Base-by-base conservation (phyloP, 2,797 vertebrate species). In the Paedocypris micromegethes region DNA sequence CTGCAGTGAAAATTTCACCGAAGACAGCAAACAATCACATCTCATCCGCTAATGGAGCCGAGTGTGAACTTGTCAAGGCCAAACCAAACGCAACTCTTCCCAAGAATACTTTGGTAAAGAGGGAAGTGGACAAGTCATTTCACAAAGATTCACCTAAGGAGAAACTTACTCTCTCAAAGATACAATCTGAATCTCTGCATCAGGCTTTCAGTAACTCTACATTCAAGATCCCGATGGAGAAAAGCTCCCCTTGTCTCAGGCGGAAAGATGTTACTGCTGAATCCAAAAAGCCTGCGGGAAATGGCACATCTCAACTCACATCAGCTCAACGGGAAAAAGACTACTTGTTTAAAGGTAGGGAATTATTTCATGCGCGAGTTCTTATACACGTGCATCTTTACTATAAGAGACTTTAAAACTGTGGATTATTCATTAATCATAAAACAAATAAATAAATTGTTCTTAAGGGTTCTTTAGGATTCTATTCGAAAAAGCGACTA, bases 291-390 rank as follows among this genome's bases (percentile, higher is more conserved):
- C 56, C 23, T 39, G 39, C 3, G 4, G 55, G 2, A 56, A 72
- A 59, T 60, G 56, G 49, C 4, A 61, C 46, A 4, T 4, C 9
- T 43, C 38, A 45, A 9, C 56, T 6, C 5, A 84, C 79, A 53
- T 58, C 80, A 68, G 72, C 66, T 70, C 91, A 92, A 70, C 91
- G 84, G 80, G 87, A 87, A 73, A 84, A 87, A 68, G 86, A 83
- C 9, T 86, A 96, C 75, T 91, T 89, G 6, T 93, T 94, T 41
- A 97, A 93, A 93, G 96, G 95, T 98, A 84, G 83, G 47, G 2
- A 40, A 23, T 23, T 23, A 23, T 23, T 23, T 23, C 23, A 23
- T 23, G 23, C 23, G 23, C 23, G 23, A 23, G 1, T 23, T 23
- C 23, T 23, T 23, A 23, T 23, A 23, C 1, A 23, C 23, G 23